Base-by-base conservation (phyloP, 2,888 invertebrate species). In the Phragmatobia fuliginosa region DNA sequence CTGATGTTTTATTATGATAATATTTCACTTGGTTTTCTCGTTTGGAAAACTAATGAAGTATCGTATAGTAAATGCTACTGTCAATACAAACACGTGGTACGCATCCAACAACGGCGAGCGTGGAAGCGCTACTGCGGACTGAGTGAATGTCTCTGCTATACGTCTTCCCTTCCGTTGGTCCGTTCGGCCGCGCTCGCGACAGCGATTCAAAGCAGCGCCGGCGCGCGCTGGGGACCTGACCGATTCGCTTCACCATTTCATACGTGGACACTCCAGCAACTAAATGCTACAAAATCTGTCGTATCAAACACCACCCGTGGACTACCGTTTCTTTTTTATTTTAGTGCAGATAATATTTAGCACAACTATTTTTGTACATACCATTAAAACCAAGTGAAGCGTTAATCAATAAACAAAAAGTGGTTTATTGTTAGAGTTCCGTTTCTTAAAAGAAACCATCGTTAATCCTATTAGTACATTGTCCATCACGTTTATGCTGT, bases 1-100 rank as follows among this genome's bases (percentile, higher is more conserved):
- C 86, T 80, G 76, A 77, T 79, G 78, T 77, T 36, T 62, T 59
- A 72, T 68, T 77, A 77, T 79, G 78, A 73, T 80, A 79, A 85
- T 90, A 90, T 92, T 92, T 90, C 94, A 93, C 93, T 92, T 87
- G 87, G 90, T 93, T 93, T 94, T 93, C 93, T 87, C 90, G 80
- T 72, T 68, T 77, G 86, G 92, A 92, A 93, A 94, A 93, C 91
- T 85, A 91, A 91, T 90, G 91, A 90, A 91, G 87, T 86, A 84
- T 85, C 88, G 87, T 87, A 80, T 84, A 78, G 75, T 76, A 72
- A 77, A 75, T 73, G 75, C 72, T 70, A 67, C 74, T 60, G 32
- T 67, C 72, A 60, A 66, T 33, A 71, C 31, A 68, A 71, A 71
- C 85, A 76, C 74, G 74, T 78, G 59, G 21, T 65, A 45, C 52